A percentile compares a stretch with the other conserved stretches of the same genome.
phyloP scores from a whole-genome alignment of 2,888 invertebrate genomes.

The Drosophila pseudotakahashii region DNA sequence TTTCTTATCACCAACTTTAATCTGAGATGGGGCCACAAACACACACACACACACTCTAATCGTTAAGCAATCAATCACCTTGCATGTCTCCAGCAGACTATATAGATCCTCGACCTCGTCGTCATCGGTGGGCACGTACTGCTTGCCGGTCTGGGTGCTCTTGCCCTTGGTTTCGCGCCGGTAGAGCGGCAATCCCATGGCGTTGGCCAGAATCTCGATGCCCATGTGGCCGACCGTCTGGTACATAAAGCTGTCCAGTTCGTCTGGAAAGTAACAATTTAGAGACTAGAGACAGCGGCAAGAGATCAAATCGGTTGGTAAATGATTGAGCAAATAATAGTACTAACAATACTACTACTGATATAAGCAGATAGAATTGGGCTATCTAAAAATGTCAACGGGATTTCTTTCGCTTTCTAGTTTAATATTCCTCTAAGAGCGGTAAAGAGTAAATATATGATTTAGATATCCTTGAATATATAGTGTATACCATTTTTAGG shows the following conservation, averaged over 20 bases:
- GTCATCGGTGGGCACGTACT: slow-evolving; percentile 91
- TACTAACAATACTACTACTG: neutral
- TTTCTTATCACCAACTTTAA: slow-evolving; percentile 9
- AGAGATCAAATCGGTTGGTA: slow-evolving; percentile 22
- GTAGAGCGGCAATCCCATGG: slow-evolving; percentile 96
- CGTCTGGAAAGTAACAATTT: slow-evolving; percentile 86
- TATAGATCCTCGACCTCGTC: slow-evolving; percentile 99
- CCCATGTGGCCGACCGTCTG: slow-evolving; percentile 99
- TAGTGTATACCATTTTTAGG: too few relatives aligned
- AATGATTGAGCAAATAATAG: slow-evolving; percentile 15
- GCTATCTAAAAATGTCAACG: neutral
- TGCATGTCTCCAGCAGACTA: slow-evolving; percentile 87
- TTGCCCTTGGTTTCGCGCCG: slow-evolving; percentile 92
- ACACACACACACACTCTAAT: neutral
- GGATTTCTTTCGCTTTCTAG: too few relatives aligned
- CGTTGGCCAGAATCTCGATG: slow-evolving; percentile 95
- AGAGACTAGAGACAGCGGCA: neutral
- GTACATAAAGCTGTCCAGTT: slow-evolving; percentile 99
- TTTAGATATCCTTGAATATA: too few relatives aligned
- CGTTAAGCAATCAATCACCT: slow-evolving; percentile 68
- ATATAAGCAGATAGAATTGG: neutral
- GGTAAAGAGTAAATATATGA: too few relatives aligned
- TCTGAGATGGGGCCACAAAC: neutral
- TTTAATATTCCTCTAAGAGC: too few relatives aligned
- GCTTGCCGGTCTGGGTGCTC: slow-evolving; percentile 91